phyloP scores from a whole-genome alignment of 1,140 invertebrate genomes.

The Apis dorsata region DNA sequence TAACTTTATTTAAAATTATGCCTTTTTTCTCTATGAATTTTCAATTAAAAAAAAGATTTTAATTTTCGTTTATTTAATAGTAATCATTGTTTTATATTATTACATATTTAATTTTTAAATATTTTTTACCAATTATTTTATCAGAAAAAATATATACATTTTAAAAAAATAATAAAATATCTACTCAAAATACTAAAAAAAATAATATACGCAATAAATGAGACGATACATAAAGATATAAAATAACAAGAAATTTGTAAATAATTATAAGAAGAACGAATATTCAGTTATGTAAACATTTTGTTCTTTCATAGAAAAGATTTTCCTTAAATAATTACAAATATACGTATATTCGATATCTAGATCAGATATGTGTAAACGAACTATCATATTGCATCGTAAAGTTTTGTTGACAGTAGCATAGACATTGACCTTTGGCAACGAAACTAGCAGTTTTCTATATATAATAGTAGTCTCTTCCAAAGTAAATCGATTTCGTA shows the following conservation, averaged over 20 bases:
- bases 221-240: too few relatives aligned
- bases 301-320: too few relatives aligned
- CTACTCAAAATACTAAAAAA: background rate
- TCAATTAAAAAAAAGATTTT: background rate
- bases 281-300: background rate
- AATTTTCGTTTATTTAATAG: background rate
- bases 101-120: background rate
- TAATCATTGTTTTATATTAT: background rate
- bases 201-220: background rate
- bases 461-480: background rate
- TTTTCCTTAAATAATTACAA: background rate
- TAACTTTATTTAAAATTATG: constrained; percentile 58
- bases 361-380: background rate
- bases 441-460: constrained; percentile 4
- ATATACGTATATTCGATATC: background rate
- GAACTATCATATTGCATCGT: constrained; percentile 1
- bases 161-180: background rate
- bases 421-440: constrained; percentile 53
- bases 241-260: background rate
- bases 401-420: constrained; percentile 1
- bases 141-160: background rate
- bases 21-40: constrained; percentile 9
- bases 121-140: background rate
- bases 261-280: too few relatives aligned
- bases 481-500: constrained; percentile 38